These are phyloP conservation scores for Circaetus gallicus DNA, from an alignment of 2,113 vertebrate species.

Conservation along the genomic window DNA sequence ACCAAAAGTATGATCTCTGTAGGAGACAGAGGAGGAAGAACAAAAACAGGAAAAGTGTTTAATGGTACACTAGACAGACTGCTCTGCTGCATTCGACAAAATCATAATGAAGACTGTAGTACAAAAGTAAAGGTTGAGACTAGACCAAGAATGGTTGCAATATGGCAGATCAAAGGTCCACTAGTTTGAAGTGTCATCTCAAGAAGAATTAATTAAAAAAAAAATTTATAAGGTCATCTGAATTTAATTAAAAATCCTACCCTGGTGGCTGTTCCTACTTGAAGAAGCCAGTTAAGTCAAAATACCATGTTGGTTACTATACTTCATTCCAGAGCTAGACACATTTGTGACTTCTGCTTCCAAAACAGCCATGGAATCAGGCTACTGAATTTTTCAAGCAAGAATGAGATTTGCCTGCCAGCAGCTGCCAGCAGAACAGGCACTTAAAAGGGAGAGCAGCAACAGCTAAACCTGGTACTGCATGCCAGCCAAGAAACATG, in stretches of 20 bases:
- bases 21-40: neutral
- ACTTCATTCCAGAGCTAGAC: neutral
- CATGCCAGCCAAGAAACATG: neutral
- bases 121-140: neutral
- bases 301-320: neutral
- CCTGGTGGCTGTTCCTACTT: neutral
- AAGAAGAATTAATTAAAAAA: neutral
- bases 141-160: neutral
- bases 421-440: neutral
- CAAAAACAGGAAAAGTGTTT: neutral
- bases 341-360: neutral
- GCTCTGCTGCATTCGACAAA: neutral
- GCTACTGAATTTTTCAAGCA: neutral
- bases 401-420: neutral
- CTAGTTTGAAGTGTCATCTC: neutral
- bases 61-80: neutral
- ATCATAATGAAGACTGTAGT: neutral
- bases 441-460: neutral
- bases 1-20: neutral
- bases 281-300: neutral
- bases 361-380: neutral
- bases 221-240: neutral
- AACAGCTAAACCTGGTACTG: neutral
- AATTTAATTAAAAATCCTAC: neutral
- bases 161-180: neutral